A percentile compares a stretch with the other conserved stretches of the same genome.
phyloP scores from a whole-genome alignment of 2,113 vertebrate species.

The Oenanthe oenanthe region DNA sequence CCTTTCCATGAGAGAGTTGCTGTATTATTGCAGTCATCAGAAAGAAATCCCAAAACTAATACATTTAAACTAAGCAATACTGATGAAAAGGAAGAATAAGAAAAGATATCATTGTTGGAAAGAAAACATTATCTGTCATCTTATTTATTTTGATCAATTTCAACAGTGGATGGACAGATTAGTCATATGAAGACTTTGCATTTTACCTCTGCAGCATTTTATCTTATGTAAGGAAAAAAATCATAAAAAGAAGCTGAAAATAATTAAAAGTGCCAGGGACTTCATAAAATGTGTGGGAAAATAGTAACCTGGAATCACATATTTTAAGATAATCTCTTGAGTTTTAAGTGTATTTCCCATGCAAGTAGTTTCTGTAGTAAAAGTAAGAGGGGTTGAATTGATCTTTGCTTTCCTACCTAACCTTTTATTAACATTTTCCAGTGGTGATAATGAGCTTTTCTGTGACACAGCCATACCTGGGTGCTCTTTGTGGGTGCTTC shows the following conservation, averaged over 20 bases:
- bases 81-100: neutral
- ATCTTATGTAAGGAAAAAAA: neutral
- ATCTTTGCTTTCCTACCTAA: neutral
- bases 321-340: neutral
- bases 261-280: neutral
- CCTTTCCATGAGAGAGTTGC: neutral
- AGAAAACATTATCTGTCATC: neutral
- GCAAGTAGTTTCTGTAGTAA: neutral
- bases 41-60: neutral
- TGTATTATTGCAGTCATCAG: neutral
- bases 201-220: neutral
- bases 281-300: neutral
- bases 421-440: neutral
- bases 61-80: neutral
- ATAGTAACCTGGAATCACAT: neutral
- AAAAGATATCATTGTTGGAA: neutral
- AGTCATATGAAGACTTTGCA: neutral
- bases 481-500: neutral
- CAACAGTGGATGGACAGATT: neutral
- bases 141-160: neutral
- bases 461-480: neutral
- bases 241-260: neutral
- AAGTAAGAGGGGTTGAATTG: neutral
- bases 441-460: neutral
- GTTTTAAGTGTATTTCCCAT: neutral